Conservation (phyloP, 1,140 invertebrate species). For the Pemphigus obesinymphae region DNA sequence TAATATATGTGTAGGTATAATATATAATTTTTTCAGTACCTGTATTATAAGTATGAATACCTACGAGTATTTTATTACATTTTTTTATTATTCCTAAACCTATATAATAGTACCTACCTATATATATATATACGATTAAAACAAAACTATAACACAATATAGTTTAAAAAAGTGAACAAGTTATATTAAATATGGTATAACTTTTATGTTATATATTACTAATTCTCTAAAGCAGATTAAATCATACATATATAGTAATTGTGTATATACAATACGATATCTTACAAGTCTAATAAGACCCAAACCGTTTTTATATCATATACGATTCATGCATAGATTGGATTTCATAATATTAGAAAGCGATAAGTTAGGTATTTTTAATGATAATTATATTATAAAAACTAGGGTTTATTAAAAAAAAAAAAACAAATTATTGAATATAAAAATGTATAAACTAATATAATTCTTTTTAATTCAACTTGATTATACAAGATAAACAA, state of each 20-base stretch:
- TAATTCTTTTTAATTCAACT: neutral
- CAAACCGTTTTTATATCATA: neutral
- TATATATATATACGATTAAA: too few species aligned
- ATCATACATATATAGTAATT: too few species aligned
- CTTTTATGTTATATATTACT: neutral
- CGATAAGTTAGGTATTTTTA: slow-evolving; percentile 26
- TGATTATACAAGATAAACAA: neutral
- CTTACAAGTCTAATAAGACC: neutral
- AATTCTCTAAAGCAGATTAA: neutral
- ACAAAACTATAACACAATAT: neutral
- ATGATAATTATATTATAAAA: neutral
- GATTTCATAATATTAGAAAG: slow-evolving; percentile 15
- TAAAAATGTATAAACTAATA: neutral
- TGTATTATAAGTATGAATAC: too few species aligned
- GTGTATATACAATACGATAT: neutral
- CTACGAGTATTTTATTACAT: too few species aligned
- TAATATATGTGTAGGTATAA: too few species aligned
- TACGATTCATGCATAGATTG: neutral
- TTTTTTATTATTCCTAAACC: too few species aligned
- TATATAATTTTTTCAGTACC: too few species aligned
- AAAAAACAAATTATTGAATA: neutral
- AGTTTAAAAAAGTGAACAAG: neutral
- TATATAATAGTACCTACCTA: too few species aligned
- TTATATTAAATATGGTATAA: neutral
- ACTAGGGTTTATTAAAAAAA: neutral